phyloP scores from a whole-genome alignment of 1,140 invertebrate genomes.

The Brachionus manjavacas region DNA sequence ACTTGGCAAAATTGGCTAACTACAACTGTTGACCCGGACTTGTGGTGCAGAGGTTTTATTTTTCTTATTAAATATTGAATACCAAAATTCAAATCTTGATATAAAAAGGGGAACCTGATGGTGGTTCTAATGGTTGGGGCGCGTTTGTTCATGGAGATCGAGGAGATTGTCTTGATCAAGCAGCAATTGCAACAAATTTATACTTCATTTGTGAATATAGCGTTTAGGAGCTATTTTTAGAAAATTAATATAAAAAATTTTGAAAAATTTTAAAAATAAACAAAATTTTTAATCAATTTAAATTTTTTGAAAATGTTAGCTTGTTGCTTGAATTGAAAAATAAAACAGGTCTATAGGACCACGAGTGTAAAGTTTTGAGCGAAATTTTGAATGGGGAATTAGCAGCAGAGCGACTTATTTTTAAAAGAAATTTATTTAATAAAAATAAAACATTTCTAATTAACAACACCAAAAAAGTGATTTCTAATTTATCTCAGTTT shows the following conservation, averaged over 20 bases:
- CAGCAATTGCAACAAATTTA: background rate
- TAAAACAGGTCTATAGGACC: too few species aligned
- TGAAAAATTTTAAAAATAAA: background rate
- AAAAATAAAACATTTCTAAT: too few species aligned
- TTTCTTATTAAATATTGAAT: background rate
- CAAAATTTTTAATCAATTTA: background rate
- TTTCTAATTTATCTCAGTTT: too few species aligned
- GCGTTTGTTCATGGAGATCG: constrained; percentile 5
- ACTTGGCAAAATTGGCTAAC: background rate
- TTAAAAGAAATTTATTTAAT: too few species aligned
- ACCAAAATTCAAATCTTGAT: background rate
- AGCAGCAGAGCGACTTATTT: too few species aligned
- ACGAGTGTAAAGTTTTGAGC: too few species aligned
- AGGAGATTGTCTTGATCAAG: constrained; percentile 21
- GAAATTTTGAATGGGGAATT: too few species aligned
- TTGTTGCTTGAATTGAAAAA: too few species aligned
- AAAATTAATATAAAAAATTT: background rate
- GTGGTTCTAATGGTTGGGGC: background rate
- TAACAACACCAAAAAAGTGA: too few species aligned
- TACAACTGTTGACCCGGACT: background rate
- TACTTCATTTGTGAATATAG: background rate
- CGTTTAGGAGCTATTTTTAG: background rate
- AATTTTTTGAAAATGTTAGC: background rate
- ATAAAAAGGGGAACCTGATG: background rate
- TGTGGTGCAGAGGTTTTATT: constrained; percentile 19